Conservation (phyloP, 2,113 vertebrate species). For the Cyrtonyx montezumae region DNA sequence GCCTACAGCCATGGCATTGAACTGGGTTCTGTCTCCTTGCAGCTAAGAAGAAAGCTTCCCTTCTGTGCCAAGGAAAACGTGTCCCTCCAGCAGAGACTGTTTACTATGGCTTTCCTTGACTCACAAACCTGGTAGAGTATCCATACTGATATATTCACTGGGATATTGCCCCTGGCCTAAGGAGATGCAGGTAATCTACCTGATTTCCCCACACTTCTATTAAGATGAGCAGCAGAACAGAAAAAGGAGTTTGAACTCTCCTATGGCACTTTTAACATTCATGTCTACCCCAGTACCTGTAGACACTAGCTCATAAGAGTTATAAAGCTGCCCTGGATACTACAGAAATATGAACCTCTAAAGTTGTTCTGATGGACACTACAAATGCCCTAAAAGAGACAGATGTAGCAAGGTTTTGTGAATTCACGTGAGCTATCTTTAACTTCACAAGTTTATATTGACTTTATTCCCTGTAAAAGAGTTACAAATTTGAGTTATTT, state of each 20-base stretch:
- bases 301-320: neutral
- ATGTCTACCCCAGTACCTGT: neutral
- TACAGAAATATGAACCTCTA: neutral
- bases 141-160: fast-evolving
- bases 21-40: neutral
- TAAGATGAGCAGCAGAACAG: neutral
- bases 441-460: neutral
- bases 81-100: neutral
- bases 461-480: neutral
- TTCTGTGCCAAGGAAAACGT: neutral
- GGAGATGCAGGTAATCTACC: neutral
- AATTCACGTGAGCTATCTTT: neutral
- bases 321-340: neutral
- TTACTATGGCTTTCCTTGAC: neutral
- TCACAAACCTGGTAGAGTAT: neutral
- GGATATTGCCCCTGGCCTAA: neutral
- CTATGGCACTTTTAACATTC: neutral
- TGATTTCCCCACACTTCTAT: neutral
- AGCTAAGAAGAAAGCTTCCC: neutral
- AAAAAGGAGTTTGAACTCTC: neutral
- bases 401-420: neutral
- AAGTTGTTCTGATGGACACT: neutral
- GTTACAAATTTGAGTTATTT: neutral
- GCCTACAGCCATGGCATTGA: neutral
- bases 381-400: neutral